Percentiles rank a stretch among this genome's conserved stretches.
Conservation (phyloP, 2,797 vertebrate species). For the Syndactyla subalaris region DNA sequence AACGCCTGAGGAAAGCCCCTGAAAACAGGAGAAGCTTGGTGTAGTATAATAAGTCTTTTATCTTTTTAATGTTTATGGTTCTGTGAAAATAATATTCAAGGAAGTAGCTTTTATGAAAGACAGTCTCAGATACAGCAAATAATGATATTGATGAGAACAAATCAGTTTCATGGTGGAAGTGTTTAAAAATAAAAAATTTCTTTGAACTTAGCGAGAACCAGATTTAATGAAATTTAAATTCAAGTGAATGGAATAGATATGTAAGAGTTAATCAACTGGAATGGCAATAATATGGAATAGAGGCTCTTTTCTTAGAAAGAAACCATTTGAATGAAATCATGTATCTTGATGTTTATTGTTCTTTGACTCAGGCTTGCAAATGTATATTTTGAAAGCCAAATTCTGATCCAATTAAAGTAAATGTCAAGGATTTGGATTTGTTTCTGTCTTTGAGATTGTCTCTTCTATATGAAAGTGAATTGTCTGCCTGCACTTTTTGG, state of each 20-base stretch:
- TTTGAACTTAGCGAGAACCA: conserved; percentile 51
- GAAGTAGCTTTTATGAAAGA: conserved; percentile 1
- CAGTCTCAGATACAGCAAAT: conserved; percentile 16
- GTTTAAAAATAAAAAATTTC: conserved; percentile 57
- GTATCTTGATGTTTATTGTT: conserved; percentile 38
- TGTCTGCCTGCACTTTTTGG: not conserved
- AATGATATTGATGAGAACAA: conserved; percentile 48
- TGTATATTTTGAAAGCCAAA: conserved; percentile 39
- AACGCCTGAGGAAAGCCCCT: not conserved
- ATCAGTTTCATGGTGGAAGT: conserved; percentile 23
- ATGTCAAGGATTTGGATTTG: not conserved
- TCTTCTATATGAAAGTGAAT: not conserved
- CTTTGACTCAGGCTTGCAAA: not conserved
- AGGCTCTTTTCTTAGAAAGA: not conserved
- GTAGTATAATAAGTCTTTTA: not conserved
- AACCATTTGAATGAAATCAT: not conserved
- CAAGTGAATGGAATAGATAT: conserved; percentile 9
- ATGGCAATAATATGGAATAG: conserved; percentile 7
- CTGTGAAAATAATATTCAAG: conserved; percentile 17
- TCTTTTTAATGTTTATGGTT: conserved; percentile 37
- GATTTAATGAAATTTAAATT: conserved; percentile 61
- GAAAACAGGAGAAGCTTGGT: not conserved
- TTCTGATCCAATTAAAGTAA: conserved; percentile 22
- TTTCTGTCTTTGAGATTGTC: not conserved
- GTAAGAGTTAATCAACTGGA: conserved; percentile 43